These are phyloP conservation scores for Drosophila siamana DNA, from an alignment of 2,888 invertebrate species.

Conservation along the genomic window DNA sequence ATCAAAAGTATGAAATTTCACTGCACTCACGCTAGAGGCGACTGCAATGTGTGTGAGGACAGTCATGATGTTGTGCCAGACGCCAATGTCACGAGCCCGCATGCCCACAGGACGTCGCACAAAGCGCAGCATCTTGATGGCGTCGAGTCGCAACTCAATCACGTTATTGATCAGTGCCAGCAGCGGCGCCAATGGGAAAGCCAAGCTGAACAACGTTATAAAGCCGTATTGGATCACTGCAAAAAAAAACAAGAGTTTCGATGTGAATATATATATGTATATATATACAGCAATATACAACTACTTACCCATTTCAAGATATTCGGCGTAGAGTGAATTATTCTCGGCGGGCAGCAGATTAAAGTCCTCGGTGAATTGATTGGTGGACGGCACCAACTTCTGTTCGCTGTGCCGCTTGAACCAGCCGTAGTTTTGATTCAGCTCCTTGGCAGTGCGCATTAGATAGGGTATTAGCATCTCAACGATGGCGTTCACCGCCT, in stretches of 20 bases:
- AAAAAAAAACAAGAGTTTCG: not conserved
- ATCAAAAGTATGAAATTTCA: too few species aligned
- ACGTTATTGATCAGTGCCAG: slow-evolving; percentile 93
- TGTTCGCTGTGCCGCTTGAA: slow-evolving; percentile 83
- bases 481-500: slow-evolving; percentile 90
- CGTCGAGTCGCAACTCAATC: slow-evolving; percentile 93
- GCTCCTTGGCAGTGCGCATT: slow-evolving; percentile 86
- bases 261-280: not conserved
- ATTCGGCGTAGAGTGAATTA: slow-evolving; percentile 91
- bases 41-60: slow-evolving; percentile 91
- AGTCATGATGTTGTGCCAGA: slow-evolving; percentile 92
- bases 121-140: slow-evolving; percentile 91
- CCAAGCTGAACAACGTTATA: slow-evolving; percentile 93
- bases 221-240: slow-evolving; percentile 94
- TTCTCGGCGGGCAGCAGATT: slow-evolving; percentile 88
- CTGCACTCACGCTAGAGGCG: slow-evolving; percentile 89
- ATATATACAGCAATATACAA: not conserved
- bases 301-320: slow-evolving; percentile 96
- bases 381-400: slow-evolving; percentile 86
- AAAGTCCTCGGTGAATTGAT: slow-evolving; percentile 92
- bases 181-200: slow-evolving; percentile 93
- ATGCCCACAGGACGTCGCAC: slow-evolving; percentile 91
- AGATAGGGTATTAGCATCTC: slow-evolving; percentile 91
- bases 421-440: slow-evolving; percentile 86
- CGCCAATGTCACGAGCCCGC: slow-evolving; percentile 91